phyloP scores from a whole-genome alignment of 2,888 invertebrate species.

The Drosophila mimetica region DNA sequence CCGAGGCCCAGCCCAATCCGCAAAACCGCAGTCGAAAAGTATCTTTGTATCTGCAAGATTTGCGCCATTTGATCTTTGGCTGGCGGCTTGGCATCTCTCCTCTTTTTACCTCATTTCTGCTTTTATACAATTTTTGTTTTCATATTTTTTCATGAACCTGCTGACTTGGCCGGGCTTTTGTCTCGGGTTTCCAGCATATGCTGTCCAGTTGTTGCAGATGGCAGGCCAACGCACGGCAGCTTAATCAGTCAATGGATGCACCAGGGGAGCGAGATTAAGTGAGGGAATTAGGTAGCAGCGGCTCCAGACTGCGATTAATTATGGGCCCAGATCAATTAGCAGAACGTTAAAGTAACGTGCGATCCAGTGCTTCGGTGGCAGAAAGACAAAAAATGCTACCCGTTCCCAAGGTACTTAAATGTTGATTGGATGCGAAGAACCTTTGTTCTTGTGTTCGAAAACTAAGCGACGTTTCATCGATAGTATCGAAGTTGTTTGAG shows the following conservation, averaged over 20 bases:
- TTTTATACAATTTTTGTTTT: slow-evolving; percentile 20
- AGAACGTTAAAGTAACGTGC: slow-evolving; percentile 2
- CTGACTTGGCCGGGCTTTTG: slow-evolving; percentile 42
- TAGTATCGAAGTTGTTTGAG: too few relatives aligned
- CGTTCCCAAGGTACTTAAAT: not conserved
- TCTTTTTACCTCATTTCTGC: slow-evolving; percentile 22
- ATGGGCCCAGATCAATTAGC: slow-evolving; percentile 32
- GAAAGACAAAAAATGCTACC: not conserved
- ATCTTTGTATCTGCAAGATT: slow-evolving; percentile 72
- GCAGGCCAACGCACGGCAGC: slow-evolving; percentile 4
- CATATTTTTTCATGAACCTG: slow-evolving; percentile 49
- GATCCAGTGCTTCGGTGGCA: not conserved
- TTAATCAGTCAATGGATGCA: slow-evolving; percentile 32
- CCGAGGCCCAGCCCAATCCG: slow-evolving; percentile 30
- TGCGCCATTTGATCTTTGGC: slow-evolving; percentile 72
- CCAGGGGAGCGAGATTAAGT: slow-evolving; percentile 7
- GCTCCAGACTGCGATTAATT: slow-evolving; percentile 32
- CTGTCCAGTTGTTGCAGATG: slow-evolving; percentile 25
- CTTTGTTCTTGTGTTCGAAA: not conserved
- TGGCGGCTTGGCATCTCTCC: slow-evolving; percentile 70
- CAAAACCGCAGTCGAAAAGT: slow-evolving; percentile 62
- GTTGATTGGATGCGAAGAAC: not conserved
- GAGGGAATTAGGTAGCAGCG: slow-evolving; percentile 35
- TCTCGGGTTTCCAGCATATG: slow-evolving; percentile 43
- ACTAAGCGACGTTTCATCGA: too few relatives aligned